Base-by-base conservation (phyloP, 2,113 vertebrate species). In the Myrmophylax atrothorax region DNA sequence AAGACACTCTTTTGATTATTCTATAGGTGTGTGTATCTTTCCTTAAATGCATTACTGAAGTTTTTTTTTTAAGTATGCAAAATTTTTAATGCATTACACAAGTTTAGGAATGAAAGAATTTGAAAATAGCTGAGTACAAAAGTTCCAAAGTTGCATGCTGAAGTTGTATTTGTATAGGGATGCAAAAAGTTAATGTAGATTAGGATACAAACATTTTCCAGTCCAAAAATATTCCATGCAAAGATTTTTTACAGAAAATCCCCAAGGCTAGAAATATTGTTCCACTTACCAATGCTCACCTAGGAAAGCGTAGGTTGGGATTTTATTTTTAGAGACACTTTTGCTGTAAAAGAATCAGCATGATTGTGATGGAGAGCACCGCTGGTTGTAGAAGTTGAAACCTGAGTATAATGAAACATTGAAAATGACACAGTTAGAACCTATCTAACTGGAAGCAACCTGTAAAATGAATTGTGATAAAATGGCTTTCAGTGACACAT, bases 271-370 rank as follows among this genome's bases (percentile, higher is more conserved):
- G 74, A 94, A 80, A 89, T 89, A 70, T 96, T 93, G 86, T 94
- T 85, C 69, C 40, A 18, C 10, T 96, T 92, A 63, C 74, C 46
- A 66, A 2, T 81, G 55, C 73, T 96, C 70, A 84, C 75, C 74
- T 95, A 69, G 90, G 52, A 79, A 93, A 94, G 77, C 14, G 26
- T 89, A 79, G 74, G 59, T 33, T 94, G 68, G 82, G 75, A 96
- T 89, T 90, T 96, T 97, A 97, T 95, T 98, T 95, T 97, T 97
- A 96, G 96, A 96, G 75, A 56, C 63, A 37, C 91, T 95, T 97
- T 97, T 91, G 78, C 64, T 96, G 63, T 85, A 68, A 94, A 92
- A 81, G 90, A 96, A 89, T 87, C 90, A 97, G 91, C 94, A 95
- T 81, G 95, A 92, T 84, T 96, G 81, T 95, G 88, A 76, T 66